Evolutionary conservation across 2,888 invertebrate species (phyloP).

Genomic region (Hetaerina titia): DNA sequence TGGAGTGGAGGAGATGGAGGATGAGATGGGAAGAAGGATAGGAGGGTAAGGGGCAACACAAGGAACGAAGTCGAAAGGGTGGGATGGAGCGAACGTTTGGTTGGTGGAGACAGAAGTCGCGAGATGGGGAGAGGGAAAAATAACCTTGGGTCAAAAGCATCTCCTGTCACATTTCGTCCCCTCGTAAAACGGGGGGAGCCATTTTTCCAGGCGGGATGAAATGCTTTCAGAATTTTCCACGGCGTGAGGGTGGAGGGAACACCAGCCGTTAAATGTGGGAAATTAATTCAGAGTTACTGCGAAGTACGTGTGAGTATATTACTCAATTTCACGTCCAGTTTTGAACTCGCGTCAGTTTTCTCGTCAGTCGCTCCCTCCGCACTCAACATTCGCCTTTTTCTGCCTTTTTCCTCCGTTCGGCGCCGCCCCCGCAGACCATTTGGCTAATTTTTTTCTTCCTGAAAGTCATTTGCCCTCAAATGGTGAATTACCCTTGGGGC

Average conservation of each 20-base stretch:
- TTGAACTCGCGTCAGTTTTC: neutral
- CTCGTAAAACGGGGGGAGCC: constrained; percentile 5
- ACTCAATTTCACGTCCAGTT: neutral
- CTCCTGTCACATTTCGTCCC: neutral
- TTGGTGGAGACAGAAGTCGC: neutral
- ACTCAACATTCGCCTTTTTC: neutral
- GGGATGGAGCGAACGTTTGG: constrained; percentile 10
- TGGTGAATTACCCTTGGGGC: too few relatives aligned
- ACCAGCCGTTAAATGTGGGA: neutral
- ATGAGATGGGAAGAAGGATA: neutral
- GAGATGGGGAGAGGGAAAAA: neutral
- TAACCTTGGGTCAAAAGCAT: constrained; percentile 19
- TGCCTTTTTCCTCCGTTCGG: neutral
- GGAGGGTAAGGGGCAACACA: neutral
- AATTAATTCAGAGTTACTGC: neutral
- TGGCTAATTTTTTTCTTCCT: neutral
- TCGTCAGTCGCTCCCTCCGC: neutral
- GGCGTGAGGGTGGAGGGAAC: neutral
- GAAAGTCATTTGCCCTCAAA: neutral
- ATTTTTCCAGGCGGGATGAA: constrained; percentile 10
- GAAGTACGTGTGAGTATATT: neutral
- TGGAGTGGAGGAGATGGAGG: neutral
- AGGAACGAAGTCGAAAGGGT: neutral
- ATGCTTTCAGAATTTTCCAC: neutral
- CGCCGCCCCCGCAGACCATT: neutral